Conservation (phyloP, 2,888 invertebrate genomes). For the Chirona hameri region DNA sequence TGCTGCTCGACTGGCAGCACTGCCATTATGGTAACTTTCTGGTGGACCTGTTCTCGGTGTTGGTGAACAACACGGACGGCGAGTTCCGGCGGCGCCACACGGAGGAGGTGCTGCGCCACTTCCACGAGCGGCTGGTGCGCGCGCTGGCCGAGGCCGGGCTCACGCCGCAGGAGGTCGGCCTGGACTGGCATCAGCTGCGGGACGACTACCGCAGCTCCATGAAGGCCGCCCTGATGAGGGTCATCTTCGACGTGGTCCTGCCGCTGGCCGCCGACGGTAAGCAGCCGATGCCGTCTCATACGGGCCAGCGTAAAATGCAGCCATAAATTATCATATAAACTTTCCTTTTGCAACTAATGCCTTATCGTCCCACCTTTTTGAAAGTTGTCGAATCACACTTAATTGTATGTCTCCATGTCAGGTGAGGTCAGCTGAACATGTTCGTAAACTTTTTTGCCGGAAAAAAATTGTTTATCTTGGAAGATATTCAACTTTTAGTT, state of each 20-base stretch:
- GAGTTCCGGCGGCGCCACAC: constrained; percentile 13
- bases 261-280: constrained; percentile 1
- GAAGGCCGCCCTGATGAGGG: constrained; percentile 5
- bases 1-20: constrained; percentile 30
- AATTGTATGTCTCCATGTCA: too few species aligned
- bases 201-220: background rate
- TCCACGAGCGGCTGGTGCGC: background rate
- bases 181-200: background rate
- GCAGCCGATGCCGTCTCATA: too few species aligned
- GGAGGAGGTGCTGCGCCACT: background rate
- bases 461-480: too few species aligned
- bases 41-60: constrained; percentile 23
- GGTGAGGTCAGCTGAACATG: too few species aligned
- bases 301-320: too few species aligned
- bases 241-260: constrained; percentile 24
- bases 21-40: constrained; percentile 23
- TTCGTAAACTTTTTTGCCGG: too few species aligned
- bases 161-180: background rate
- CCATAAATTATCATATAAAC: too few species aligned
- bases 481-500: too few species aligned
- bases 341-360: too few species aligned
- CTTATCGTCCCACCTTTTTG: too few species aligned
- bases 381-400: too few species aligned
- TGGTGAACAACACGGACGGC: constrained; percentile 27
- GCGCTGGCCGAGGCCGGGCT: background rate